Evolutionary conservation across 1,140 invertebrate species (phyloP), one percentile per base, ranked within the genome.

Genomic region (Pentalonia nigronervosa): DNA sequence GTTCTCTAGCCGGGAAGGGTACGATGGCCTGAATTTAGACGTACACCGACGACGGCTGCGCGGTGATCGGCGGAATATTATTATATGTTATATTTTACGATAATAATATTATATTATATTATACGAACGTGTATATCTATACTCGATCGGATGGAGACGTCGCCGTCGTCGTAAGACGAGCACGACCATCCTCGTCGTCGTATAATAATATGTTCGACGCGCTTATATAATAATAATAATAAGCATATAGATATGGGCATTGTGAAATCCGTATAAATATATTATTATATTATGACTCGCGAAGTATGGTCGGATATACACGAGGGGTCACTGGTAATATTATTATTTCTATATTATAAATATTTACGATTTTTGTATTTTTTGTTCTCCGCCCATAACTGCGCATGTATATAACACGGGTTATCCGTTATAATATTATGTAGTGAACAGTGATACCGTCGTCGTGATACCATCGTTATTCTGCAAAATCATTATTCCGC

Each of bases 11-110:
- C 60, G 30, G 60, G 6, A 45, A 48, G 60, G 90, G 67, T 91
- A 91, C 91, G 91, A 53, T 56, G 91, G 76, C 81, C 91, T 93
- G 91, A 53, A 93, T 93, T 93, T 93, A 93, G 91, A 93, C 91
- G 91, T 81, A 30, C 36, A 17, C 9, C 83, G 83, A 84, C 36
- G 41, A 91, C 60, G 90, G 76, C 60, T n/a, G 14, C 30, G 60
- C 91, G 91, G 34, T n/a, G 76, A 86, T 81, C 48, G 91, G 47
- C 91, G 76, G 91, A 92, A 92, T 92, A 91, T 48, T 76, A 81
- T 76, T 34, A 41, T 60, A 56, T 67, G n/a, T 41, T 41, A 56
- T 67, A 47, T 60, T 30, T 45, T 60, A 36, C 21, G 41, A 45
- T 84, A 23, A 84, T 84, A 41, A 25, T 25, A 25, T 30, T 25